Conservation (phyloP, 2,113 vertebrate genomes). For the Hepsetus odoe region DNA sequence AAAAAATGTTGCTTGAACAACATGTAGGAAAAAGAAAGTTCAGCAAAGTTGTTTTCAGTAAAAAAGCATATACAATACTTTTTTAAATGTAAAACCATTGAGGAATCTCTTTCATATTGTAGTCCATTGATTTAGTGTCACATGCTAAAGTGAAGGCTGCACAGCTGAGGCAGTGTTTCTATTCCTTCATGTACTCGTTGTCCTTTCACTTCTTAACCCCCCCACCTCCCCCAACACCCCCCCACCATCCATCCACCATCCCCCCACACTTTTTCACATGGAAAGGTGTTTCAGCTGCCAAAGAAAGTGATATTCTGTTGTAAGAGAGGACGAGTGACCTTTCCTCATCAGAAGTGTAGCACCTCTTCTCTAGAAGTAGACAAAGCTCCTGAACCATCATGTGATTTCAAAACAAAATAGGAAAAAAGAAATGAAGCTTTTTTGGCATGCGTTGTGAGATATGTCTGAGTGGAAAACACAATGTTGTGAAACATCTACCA, state of each 20-base stretch:
- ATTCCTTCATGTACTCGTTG: slow-evolving; percentile 19
- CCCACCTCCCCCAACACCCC: too few relatives aligned
- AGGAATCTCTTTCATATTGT: neutral
- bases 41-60: too few relatives aligned
- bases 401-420: slow-evolving; percentile 16
- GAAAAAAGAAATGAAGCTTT: neutral
- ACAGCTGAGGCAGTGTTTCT: neutral
- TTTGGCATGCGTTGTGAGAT: slow-evolving; percentile 30
- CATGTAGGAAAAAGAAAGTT: too few relatives aligned
- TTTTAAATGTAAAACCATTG: neutral
- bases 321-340: slow-evolving; percentile 32
- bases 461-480: slow-evolving; percentile 43
- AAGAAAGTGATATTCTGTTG: slow-evolving; percentile 36
- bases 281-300: slow-evolving; percentile 42
- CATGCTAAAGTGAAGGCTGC: neutral
- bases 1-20: too few relatives aligned
- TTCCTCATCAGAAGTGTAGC: slow-evolving; percentile 37
- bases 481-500: slow-evolving; percentile 53
- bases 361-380: slow-evolving; percentile 23
- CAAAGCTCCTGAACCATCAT: neutral
- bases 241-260: slow-evolving; percentile 18
- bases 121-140: neutral
- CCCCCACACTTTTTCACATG: slow-evolving; percentile 17
- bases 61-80: neutral
- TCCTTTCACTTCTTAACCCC: slow-evolving; percentile 39